Base-by-base conservation (phyloP, 1,140 invertebrate species). In the Meloidogyne exigua region DNA sequence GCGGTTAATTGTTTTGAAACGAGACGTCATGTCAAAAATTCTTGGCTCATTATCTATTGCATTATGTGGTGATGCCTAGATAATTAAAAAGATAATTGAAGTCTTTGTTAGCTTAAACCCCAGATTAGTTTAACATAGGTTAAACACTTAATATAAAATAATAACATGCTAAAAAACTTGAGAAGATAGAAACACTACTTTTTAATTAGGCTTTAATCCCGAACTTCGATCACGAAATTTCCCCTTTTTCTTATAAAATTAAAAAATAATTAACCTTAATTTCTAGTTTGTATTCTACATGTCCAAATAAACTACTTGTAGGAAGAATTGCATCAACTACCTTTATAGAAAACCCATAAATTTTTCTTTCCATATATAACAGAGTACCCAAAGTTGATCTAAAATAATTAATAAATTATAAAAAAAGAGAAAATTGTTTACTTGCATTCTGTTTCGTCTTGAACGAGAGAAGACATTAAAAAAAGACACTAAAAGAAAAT, bases 281-380 rank as follows among this genome's bases (percentile, higher is more conserved):
- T n/a, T 72, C 74, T 15, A 82, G 25, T 26, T 82, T 72, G 69
- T 82, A 82, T 25, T 83, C 81, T 25, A 82, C 81, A 76, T 82
- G 82, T 2, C 79, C 80, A 64, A 82, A 82, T 13, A 82, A 18
- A 23, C 63, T 28, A n/a, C 36, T 70, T 13, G 42, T 79, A 3
- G 82, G 75, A 11, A 83, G 70, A 10, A 26, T 72, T 9, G 75
- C 75, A 57, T 84, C 79, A 18, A 83, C 26, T 21, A 83, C 69
- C 28, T 80, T 77, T 0, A 82, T 57, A 25, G 49, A 68, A 76
- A 84, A 82, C 1, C 71, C 82, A 28, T 83, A 81, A n/a, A 66
- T 72, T 39, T 82, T 82, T 28, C 81, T 23, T 9, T 81, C 82
- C n/a, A 36, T 32, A 66, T 82, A 82, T 26, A 84, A 49, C 9